Base-by-base conservation (phyloP, 2,797 vertebrate species). In the Spea hammondii region DNA sequence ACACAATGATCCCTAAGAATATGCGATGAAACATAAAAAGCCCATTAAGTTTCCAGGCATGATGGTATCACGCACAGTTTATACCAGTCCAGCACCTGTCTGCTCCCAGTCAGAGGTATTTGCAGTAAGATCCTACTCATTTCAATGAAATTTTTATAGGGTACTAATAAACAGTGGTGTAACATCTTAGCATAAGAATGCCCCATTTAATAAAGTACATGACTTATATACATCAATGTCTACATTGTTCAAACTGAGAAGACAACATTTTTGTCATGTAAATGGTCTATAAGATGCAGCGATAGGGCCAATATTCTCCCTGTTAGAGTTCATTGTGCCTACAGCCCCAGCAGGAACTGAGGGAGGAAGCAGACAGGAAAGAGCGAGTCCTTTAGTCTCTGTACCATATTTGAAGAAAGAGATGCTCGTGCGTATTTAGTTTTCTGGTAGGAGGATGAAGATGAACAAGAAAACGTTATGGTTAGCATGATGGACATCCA, bases 311-410 rank as follows among this genome's bases (percentile, higher is more conserved):
- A 73, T 45, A 72, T 62, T 80, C 65, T 69, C 83, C 72, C 77
- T 78, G 74, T 78, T 70, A 62, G 0, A n/a, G 72, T 65, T 86
- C 84, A 85, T 46, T 77, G 81, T 67, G 76, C 73, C 83, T 78
- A 48, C 4, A 53, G 79, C 51, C 65, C 70, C 76, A 76, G 78
- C 78, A 80, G 46, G 65, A 83, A 76, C 74, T 17, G 17, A 17
- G 17, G 79, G 0, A 78, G 65, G 53, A 70, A 72, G 78, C 51
- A 79, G 68, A 71, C 59, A 59, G 0, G 32, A 55, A 6, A 65
- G 65, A 57, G 49, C 14, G 53, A 49, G 8, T 45, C 32, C 67
- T 17, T 59, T 70, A 59, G 32, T 47, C 45, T 66, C 62, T 65
- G 48, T 45, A 72, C 65, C 45, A 65, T 57, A 54, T 57, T 66